Conservation (phyloP, 2,113 vertebrate species). For the Serranochromis macrocephalus region DNA sequence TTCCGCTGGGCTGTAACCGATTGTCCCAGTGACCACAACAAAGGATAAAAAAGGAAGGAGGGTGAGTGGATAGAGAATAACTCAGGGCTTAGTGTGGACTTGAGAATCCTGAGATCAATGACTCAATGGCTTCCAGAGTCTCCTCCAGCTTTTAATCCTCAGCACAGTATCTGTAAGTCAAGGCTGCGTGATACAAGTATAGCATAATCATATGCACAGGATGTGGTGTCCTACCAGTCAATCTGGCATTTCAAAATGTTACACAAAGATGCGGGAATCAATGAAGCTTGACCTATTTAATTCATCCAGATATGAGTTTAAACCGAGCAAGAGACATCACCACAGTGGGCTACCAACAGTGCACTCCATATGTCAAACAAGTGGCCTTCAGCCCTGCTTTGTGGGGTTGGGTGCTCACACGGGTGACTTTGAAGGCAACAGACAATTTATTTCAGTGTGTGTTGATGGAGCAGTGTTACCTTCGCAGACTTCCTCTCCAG, state of each 20-base stretch:
- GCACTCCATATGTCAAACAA: conserved; percentile 36
- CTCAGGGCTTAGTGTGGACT: conserved; percentile 24
- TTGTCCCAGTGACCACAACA: conserved; percentile 70
- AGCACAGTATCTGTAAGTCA: conserved; percentile 36
- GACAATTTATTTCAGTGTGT: neutral
- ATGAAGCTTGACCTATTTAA: conserved; percentile 34
- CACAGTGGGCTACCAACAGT: conserved; percentile 16
- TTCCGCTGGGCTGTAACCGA: conserved; percentile 63
- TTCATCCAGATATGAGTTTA: conserved; percentile 30
- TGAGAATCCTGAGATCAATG: conserved; percentile 49
- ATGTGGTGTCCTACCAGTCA: conserved; percentile 13
- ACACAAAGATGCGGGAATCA: neutral
- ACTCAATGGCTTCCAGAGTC: conserved; percentile 59
- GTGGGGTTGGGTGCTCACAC: neutral
- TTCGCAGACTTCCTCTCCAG: neutral
- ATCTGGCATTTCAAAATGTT: conserved; percentile 7
- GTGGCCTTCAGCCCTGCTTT: neutral
- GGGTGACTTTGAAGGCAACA: conserved; percentile 26
- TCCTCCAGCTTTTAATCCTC: conserved; percentile 26
- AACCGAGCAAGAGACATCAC: conserved; percentile 22
- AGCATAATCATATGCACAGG: conserved; percentile 16
- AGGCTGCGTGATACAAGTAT: neutral
- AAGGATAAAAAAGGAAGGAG: conserved; percentile 47
- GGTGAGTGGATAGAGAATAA: conserved; percentile 43
- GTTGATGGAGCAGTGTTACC: conserved; percentile 10